Evolutionary conservation across 2,113 vertebrate species (phyloP).

Genomic region (Jaculus jaculus): DNA sequence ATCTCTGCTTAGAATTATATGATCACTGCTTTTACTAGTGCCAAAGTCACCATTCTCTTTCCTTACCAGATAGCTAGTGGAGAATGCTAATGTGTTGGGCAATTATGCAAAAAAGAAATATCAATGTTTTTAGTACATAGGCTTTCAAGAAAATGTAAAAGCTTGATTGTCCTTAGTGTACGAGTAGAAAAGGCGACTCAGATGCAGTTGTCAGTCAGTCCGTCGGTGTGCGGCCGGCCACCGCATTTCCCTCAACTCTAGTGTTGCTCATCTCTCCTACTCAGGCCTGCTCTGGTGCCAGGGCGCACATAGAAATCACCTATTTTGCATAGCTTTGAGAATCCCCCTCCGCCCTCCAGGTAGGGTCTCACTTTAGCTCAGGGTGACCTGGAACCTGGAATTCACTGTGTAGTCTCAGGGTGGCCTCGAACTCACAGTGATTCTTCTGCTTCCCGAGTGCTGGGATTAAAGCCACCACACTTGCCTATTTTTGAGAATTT

Average conservation of each 20-base stretch:
- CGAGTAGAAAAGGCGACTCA: background rate
- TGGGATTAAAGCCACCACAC: too few relatives aligned
- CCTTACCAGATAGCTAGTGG: background rate
- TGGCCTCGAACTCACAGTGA: too few relatives aligned
- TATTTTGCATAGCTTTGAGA: conserved; percentile 10
- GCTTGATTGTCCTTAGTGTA: conserved; percentile 12
- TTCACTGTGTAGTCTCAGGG: too few relatives aligned
- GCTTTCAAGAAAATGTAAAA: conserved; percentile 46
- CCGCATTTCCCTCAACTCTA: background rate
- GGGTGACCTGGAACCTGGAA: too few relatives aligned
- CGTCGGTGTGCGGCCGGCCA: background rate
- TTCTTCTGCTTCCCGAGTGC: too few relatives aligned
- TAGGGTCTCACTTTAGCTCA: too few relatives aligned
- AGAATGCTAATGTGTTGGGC: background rate
- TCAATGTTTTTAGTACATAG: conserved; percentile 10
- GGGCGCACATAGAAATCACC: conserved; percentile 20
- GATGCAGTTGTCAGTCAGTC: background rate
- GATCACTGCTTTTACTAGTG: background rate
- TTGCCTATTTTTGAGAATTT: background rate
- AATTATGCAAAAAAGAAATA: conserved; percentile 5
- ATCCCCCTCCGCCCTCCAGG: too few relatives aligned
- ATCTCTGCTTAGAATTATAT: conserved; percentile 51
- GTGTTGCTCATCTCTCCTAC: background rate
- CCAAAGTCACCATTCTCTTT: conserved; percentile 37
- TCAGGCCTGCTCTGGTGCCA: background rate